Evolutionary conservation across 2,888 invertebrate genomes (phyloP), one percentile per base, ranked within the genome.

Genomic region (Phrixothrix hirtus): DNA sequence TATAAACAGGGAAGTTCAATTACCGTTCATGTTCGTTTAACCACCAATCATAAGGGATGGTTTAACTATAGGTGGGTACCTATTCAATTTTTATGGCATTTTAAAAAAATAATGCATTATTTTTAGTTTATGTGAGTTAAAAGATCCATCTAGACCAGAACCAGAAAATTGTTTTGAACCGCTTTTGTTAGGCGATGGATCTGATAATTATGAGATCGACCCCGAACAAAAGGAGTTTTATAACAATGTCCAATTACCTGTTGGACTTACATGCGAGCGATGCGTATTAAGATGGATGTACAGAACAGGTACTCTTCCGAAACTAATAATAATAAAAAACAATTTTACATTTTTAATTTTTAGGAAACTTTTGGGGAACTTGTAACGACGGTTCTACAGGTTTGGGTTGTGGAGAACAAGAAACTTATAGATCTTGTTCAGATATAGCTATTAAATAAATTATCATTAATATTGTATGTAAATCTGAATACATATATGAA

Each of bases 41-140:
- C 77, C 1, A 71, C 75, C 21, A 77, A 75, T 57, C 78, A 78
- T 59, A 46, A 65, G 35, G 76, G 76, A 29, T 63, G 57, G 30
- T 68, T 74, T 41, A 61, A 58, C 11, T 69, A 65, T 47, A 64
- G 65, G 69, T 68, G 56, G 13, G 15, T 15, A 17, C n/a, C n/a
- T n/a, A n/a, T n/a, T n/a, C n/a, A n/a, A n/a, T n/a, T n/a, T n/a
- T n/a, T n/a, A n/a, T n/a, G n/a, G n/a, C n/a, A n/a, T n/a, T n/a
- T n/a, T n/a, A n/a, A n/a, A n/a, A n/a, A n/a, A n/a, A n/a, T n/a
- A n/a, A n/a, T n/a, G n/a, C n/a, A n/a, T 29, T 6, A 3, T 29
- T 44, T 66, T 61, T 51, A 58, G 62, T 16, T 42, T 70, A 11
- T 70, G 70, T 41, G 58, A 45, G 53, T 51, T 67, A 17, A 34